Base-by-base conservation (phyloP, 1,140 invertebrate genomes). In the Patella vulgata region DNA sequence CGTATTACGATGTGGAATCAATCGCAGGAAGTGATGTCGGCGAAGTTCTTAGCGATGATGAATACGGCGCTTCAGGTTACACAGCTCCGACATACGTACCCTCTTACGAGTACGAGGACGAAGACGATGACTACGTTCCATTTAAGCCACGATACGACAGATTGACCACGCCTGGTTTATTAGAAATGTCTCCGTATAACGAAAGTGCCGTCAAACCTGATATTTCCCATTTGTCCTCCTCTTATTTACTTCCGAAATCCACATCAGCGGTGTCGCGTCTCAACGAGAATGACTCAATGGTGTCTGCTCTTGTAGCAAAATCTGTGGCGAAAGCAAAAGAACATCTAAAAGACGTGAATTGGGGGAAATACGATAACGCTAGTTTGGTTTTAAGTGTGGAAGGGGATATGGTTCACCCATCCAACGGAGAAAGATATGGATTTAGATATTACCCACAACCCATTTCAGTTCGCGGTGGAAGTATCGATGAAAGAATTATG, bases 91-190 rank as follows among this genome's bases (percentile, higher is more conserved):
- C 59, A 25, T 39, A 54, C 46, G 17, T 58, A 40, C 25, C 51
- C 57, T 33, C 69, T 33, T 17, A 57, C 40, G 58, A 52, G 19
- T 59, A 51, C 42, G 56, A 48, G 33, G 56, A 59, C 56, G 59
- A 62, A 43, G 48, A 55, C 23, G 62, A 63, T 17, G 47, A 59
- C n/a, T 71, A 64, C 43, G 63, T 71, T 21, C 65, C 69, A 23
- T 71, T 65, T 47, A 50, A 40, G 47, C 69, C 69, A 12, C 43
- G 58, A 25, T 36, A 36, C 14, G 46, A 48, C 44, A 33, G 30
- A 19, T 39, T 59, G 31, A 36, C 36, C 39, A 51, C 58, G 39
- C 50, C 47, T 40, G 58, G 58, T 42, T 47, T 59, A 14, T 36
- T 59, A 11, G 58, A 59, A 39, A 23, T 59, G 47, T 51, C 47